A percentile compares a stretch with the other conserved stretches of the same genome.
These are phyloP conservation scores for Psix sp. DNA, from an alignment of 1,140 invertebrate genomes.

Conservation along the genomic window DNA sequence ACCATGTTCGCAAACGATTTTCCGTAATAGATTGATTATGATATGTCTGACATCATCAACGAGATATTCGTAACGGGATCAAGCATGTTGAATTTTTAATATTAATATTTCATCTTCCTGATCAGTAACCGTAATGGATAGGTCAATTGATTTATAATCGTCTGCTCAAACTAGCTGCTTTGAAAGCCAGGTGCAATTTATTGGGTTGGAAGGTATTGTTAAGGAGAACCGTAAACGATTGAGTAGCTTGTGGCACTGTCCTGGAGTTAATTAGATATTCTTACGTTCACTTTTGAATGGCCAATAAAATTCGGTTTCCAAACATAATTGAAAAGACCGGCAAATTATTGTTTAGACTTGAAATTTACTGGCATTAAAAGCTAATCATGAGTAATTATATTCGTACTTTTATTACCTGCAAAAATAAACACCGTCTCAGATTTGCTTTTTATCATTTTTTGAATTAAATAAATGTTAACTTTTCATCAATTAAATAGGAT, in stretches of 20 bases:
- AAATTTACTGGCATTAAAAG: no score
- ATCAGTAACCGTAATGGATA: constrained; percentile 16
- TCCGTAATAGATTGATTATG: constrained; percentile 31
- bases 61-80: constrained; percentile 20
- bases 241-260: neutral
- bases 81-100: constrained; percentile 33
- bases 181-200: constrained; percentile 13
- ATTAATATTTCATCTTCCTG: constrained; percentile 33
- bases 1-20: constrained; percentile 23
- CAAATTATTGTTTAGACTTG: no score
- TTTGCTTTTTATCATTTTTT: no score
- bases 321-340: no score
- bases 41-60: constrained; percentile 16
- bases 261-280: no score
- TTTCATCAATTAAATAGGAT: no score
- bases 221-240: neutral
- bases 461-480: no score
- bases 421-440: no score
- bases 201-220: constrained; percentile 22
- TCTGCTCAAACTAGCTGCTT: constrained; percentile 5
- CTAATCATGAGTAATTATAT: no score
- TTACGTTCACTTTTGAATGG: no score
- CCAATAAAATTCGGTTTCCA: no score
- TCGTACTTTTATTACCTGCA: no score
- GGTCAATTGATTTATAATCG: constrained; percentile 32